Evolutionary conservation across 53 echinoderm and acorn worm species (phyloP).

Genomic region (Echinometra lucunter): DNA sequence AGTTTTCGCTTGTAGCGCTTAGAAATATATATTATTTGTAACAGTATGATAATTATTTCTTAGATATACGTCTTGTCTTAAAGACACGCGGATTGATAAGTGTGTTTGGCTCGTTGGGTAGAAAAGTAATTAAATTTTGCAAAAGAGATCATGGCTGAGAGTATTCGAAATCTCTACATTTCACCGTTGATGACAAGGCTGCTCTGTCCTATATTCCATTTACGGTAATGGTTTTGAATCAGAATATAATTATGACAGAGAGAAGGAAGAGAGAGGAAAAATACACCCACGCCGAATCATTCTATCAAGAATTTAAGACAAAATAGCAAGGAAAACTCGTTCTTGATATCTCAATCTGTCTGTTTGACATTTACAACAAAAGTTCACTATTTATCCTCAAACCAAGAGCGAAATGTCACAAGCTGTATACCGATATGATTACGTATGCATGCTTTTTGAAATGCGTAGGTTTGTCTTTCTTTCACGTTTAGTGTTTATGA

Average conservation of each 20-base stretch:
- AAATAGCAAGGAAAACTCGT: not conserved
- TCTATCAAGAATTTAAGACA: not conserved
- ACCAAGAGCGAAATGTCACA: not conserved
- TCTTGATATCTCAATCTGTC: not conserved
- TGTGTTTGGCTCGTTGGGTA: no score
- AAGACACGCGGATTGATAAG: no score
- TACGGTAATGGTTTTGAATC: not conserved
- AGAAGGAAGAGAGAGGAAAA: not conserved
- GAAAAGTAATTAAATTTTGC: no score
- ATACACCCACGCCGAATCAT: not conserved
- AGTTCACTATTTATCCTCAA: not conserved
- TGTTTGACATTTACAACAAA: constrained; percentile 38
- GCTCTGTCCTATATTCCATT: not conserved
- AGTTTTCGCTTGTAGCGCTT: no score
- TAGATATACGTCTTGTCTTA: no score
- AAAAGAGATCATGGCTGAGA: not conserved
- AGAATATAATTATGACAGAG: not conserved
- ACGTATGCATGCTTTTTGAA: not conserved
- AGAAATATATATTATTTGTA: no score
- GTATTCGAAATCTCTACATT: not conserved
- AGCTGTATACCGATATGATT: not conserved
- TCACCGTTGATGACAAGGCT: not conserved
- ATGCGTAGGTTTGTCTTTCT: not conserved
- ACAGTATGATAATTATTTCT: no score
- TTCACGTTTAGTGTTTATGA: not conserved